These are phyloP conservation scores for Esox niger DNA, from an alignment of 2,113 vertebrate species.

Conservation along the genomic window DNA sequence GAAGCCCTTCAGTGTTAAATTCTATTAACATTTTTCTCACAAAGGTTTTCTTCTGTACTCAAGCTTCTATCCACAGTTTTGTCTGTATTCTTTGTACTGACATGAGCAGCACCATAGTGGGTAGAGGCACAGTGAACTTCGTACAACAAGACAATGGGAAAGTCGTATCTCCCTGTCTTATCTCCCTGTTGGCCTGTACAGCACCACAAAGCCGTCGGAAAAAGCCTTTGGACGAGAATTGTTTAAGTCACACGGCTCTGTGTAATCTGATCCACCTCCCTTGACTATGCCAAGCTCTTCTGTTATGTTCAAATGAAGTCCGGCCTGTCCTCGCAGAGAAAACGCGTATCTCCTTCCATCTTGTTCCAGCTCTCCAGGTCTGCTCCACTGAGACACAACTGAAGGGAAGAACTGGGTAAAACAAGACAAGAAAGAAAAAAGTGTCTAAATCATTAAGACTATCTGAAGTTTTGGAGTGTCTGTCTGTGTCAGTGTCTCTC, in stretches of 20 bases:
- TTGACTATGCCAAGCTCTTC: constrained; percentile 35
- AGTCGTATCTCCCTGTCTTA: constrained; percentile 14
- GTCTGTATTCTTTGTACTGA: constrained; percentile 23
- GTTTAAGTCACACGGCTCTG: constrained; percentile 43
- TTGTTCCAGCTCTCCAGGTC: constrained; percentile 19
- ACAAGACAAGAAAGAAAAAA: constrained; percentile 17
- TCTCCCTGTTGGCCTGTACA: constrained; percentile 30
- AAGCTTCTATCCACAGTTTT: neutral
- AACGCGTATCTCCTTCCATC: constrained; percentile 38
- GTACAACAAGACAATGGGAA: constrained; percentile 21
- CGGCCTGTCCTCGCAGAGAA: constrained; percentile 39
- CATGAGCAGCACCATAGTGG: constrained; percentile 9
- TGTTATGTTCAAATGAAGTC: constrained; percentile 43
- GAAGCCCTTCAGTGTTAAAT: neutral
- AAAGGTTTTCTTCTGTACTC: neutral
- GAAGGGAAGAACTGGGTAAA: constrained; percentile 29
- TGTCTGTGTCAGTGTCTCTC: neutral
- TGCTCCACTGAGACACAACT: constrained; percentile 33
- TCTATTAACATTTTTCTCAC: neutral
- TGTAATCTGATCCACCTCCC: constrained; percentile 38
- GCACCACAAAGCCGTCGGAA: constrained; percentile 50
- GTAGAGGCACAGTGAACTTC: constrained; percentile 14
- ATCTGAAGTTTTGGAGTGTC: constrained; percentile 31
- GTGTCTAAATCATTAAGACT: constrained; percentile 41
- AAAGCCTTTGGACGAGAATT: constrained; percentile 45